Percentiles rank a stretch among this genome's conserved stretches.
phyloP scores from a whole-genome alignment of 2,888 invertebrate species.

The Zelleria hepariella region DNA sequence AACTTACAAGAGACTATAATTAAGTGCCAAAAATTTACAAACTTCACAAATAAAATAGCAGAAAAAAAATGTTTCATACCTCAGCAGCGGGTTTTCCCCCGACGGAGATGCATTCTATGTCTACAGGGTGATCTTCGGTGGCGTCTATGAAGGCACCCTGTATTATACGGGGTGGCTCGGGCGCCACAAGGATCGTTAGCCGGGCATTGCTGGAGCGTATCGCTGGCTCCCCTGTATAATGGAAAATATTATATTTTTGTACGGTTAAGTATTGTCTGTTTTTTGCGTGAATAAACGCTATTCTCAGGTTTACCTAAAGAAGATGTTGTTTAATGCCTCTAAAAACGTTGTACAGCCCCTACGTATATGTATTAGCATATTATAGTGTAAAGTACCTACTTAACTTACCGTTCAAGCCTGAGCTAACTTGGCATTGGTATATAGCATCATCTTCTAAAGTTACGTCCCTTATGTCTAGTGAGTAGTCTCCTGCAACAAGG shows the following conservation, averaged over 20 bases:
- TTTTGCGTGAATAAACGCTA: no score
- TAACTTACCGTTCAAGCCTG: slow-evolving; percentile 75
- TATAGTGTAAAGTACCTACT: neutral
- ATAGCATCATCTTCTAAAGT: slow-evolving; percentile 92
- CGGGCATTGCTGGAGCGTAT: slow-evolving; percentile 83
- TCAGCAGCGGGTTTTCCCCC: slow-evolving; percentile 92
- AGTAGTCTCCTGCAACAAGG: slow-evolving; percentile 85
- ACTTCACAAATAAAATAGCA: neutral
- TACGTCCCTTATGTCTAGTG: slow-evolving; percentile 89
- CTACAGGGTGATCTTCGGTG: slow-evolving; percentile 85
- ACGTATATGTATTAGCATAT: neutral
- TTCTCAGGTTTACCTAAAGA: no score
- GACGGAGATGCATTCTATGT: slow-evolving; percentile 85
- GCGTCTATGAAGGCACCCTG: slow-evolving; percentile 83
- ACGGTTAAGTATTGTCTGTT: no score
- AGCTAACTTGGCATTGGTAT: slow-evolving; percentile 95
- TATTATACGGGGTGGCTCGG: slow-evolving; percentile 84
- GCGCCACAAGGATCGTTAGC: slow-evolving; percentile 85
- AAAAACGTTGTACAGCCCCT: no score
- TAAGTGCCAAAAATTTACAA: no score
- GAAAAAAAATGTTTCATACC: slow-evolving; percentile 38
- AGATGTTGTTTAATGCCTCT: no score
- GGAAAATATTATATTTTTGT: neutral
- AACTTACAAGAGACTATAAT: no score
- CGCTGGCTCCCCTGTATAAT: slow-evolving; percentile 70